Evolutionary conservation across 2,888 invertebrate species (phyloP).

Genomic region (Zootermopsis nevadensis): DNA sequence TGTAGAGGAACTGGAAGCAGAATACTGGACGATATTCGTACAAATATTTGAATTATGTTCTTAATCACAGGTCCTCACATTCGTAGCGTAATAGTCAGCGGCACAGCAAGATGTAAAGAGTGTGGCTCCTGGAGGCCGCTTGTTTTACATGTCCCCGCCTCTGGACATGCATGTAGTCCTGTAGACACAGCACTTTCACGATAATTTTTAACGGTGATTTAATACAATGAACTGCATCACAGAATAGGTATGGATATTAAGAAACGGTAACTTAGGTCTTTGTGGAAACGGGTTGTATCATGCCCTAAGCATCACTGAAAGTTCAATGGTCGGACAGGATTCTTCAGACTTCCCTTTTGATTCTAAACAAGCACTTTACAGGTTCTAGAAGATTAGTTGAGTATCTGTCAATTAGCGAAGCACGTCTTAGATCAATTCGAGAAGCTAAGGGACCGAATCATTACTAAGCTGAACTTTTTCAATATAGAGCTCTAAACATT

Average conservation of each 20-base stretch:
- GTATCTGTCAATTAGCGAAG: neutral
- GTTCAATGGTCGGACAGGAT: neutral
- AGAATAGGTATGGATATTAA: neutral
- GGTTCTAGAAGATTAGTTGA: neutral
- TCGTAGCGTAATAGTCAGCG: too few relatives aligned
- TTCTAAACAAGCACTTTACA: neutral
- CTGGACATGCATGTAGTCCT: neutral
- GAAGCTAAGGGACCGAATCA: too few relatives aligned
- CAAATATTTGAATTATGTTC: too few relatives aligned
- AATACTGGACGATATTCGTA: too few relatives aligned
- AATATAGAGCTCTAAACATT: too few relatives aligned
- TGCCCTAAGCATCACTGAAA: neutral
- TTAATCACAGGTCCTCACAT: too few relatives aligned
- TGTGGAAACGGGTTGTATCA: neutral
- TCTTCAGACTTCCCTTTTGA: neutral
- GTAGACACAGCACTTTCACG: neutral
- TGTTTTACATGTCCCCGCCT: too few relatives aligned
- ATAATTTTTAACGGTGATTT: conserved; percentile 1
- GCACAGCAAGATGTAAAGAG: too few relatives aligned
- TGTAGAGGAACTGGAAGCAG: too few relatives aligned
- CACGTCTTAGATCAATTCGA: neutral
- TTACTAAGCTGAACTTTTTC: too few relatives aligned
- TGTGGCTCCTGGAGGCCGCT: too few relatives aligned
- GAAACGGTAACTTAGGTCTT: neutral
- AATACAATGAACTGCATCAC: neutral